These are phyloP conservation scores for Craterocephalus amniculus DNA, from an alignment of 2,797 vertebrate species.

Conservation along the genomic window DNA sequence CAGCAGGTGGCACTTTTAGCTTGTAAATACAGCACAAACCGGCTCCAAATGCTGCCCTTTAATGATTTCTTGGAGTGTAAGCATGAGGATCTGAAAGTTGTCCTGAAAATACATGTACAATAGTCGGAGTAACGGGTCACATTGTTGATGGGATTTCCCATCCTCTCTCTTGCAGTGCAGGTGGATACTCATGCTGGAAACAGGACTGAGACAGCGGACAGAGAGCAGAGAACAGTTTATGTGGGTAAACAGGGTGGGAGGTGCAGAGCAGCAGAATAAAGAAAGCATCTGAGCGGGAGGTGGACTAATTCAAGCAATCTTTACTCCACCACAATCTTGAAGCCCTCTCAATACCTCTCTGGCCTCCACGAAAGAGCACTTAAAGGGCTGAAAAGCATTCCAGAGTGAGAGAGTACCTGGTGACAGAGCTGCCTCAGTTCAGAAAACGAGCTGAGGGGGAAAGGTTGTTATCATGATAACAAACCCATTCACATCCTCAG, in stretches of 20 bases:
- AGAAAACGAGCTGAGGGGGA: slow-evolving; percentile 27
- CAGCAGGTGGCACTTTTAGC: slow-evolving; percentile 73
- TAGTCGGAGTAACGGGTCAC: background rate
- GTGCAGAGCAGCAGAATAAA: slow-evolving; percentile 58
- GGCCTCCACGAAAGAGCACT: slow-evolving; percentile 77
- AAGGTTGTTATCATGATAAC: slow-evolving; percentile 53
- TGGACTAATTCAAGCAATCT: slow-evolving; percentile 77
- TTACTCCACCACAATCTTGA: slow-evolving; percentile 64
- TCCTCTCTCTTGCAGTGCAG: slow-evolving; percentile 54
- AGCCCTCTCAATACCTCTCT: slow-evolving; percentile 69
- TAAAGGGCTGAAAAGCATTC: slow-evolving; percentile 82
- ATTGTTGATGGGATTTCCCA: slow-evolving; percentile 29
- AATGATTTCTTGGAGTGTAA: background rate
- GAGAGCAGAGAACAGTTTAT: slow-evolving; percentile 59
- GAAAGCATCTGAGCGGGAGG: slow-evolving; percentile 63
- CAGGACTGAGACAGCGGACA: slow-evolving; percentile 33
- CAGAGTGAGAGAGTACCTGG: slow-evolving; percentile 72
- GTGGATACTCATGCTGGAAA: slow-evolving; percentile 47
- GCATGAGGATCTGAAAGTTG: slow-evolving; percentile 13
- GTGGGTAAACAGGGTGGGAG: slow-evolving; percentile 68
- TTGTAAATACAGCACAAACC: slow-evolving; percentile 15
- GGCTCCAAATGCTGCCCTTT: slow-evolving; percentile 9
- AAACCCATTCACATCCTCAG: slow-evolving; percentile 44
- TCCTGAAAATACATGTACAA: background rate
- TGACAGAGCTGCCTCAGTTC: slow-evolving; percentile 57